A percentile compares a stretch with the other conserved stretches of the same genome.
Evolutionary conservation across 2,797 vertebrate species (phyloP).

Genomic region (Australoheros facetus): DNA sequence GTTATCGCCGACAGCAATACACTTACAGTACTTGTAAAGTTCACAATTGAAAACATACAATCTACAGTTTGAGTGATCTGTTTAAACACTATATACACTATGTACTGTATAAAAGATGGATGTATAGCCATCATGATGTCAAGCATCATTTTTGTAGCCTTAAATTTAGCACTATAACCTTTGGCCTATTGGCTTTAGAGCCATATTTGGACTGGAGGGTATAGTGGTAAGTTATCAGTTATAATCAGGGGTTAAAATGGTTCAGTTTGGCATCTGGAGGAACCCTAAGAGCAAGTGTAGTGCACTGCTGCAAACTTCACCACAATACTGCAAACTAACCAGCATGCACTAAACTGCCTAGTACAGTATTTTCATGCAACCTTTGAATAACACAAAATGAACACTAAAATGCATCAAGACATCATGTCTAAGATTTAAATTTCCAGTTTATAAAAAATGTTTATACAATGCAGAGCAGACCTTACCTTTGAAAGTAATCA

Average conservation of each 20-base stretch:
- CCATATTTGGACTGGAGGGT: background rate
- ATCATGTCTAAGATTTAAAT: background rate
- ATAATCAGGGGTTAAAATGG: background rate
- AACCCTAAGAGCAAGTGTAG: background rate
- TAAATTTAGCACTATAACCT: no score
- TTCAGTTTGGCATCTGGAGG: background rate
- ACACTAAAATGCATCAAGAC: background rate
- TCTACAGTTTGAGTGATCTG: background rate
- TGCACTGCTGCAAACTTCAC: accelerated
- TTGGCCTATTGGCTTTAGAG: background rate
- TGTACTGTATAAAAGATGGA: no score
- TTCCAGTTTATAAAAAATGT: background rate
- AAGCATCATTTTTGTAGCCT: no score
- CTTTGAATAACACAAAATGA: background rate
- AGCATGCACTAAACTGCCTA: background rate
- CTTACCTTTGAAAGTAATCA: background rate
- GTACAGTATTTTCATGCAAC: background rate
- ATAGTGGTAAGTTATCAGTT: background rate
- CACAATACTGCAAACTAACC: background rate
- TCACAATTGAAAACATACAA: background rate
- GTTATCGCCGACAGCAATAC: background rate
- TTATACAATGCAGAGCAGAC: background rate
- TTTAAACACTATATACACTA: no score
- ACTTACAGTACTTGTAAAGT: background rate
- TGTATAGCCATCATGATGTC: no score